These are phyloP conservation scores for Hozukius guyotensis DNA, from an alignment of 2,797 vertebrate species.

Conservation along the genomic window DNA sequence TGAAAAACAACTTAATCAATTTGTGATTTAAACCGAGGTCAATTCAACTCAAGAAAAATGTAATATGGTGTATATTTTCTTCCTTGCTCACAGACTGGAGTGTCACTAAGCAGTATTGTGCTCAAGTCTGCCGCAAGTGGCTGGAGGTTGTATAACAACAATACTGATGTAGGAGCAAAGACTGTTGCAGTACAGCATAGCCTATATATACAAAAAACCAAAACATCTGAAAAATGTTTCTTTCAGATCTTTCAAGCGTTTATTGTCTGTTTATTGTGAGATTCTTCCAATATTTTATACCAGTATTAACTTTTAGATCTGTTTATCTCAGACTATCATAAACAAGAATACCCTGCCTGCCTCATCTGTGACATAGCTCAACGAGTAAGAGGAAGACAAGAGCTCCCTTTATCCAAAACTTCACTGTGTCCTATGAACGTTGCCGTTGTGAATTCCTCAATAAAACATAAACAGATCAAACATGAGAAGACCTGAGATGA, in stretches of 20 bases:
- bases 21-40: background rate
- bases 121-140: background rate
- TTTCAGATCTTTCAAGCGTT: background rate
- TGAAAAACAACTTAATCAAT: background rate
- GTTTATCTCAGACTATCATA: background rate
- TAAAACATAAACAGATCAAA: constrained; percentile 61
- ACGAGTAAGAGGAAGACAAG: background rate
- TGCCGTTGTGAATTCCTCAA: constrained; percentile 35
- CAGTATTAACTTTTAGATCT: background rate
- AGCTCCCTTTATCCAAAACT: background rate
- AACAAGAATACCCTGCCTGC: background rate
- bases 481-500: constrained; percentile 38
- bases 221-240: background rate
- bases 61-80: background rate
- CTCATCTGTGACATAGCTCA: background rate
- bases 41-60: background rate
- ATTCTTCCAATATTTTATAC: background rate
- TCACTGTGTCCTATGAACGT: constrained; percentile 11
- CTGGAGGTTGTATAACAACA: background rate
- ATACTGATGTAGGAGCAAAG: background rate
- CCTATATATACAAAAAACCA: background rate
- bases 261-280: background rate
- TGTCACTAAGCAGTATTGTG: background rate
- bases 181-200: background rate
- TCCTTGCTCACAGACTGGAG: background rate